Conservation (phyloP, 2,797 vertebrate genomes). For the Podargus strigoides region DNA sequence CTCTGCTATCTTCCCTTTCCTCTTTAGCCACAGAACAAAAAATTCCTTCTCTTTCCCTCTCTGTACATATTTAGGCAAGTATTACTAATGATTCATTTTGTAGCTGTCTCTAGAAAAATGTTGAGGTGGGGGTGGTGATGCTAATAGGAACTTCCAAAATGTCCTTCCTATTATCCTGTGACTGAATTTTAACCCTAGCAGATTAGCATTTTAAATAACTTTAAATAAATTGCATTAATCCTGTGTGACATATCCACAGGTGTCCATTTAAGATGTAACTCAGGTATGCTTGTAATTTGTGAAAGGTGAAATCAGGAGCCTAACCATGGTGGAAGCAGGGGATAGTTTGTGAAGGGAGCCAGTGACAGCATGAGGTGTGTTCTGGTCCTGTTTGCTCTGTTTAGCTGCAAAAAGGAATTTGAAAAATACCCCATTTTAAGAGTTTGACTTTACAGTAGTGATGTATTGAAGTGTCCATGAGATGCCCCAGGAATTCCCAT, state of each 20-base stretch:
- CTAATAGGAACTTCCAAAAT: background rate
- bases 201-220: background rate
- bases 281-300: background rate
- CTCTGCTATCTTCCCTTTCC: background rate
- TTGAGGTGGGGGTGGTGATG: background rate
- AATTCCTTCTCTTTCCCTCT: background rate
- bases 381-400: background rate
- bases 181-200: background rate
- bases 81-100: background rate
- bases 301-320: background rate
- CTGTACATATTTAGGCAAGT: background rate
- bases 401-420: background rate
- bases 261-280: background rate
- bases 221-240: background rate
- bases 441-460: background rate
- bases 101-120: background rate
- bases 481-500: background rate
- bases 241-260: background rate
- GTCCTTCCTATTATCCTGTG: background rate
- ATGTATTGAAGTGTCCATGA: background rate
- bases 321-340: background rate
- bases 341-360: background rate
- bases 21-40: background rate
- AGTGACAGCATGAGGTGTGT: accelerated
- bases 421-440: background rate